Conservation (phyloP, 2,797 vertebrate genomes). For the Cynopterus sphinx region DNA sequence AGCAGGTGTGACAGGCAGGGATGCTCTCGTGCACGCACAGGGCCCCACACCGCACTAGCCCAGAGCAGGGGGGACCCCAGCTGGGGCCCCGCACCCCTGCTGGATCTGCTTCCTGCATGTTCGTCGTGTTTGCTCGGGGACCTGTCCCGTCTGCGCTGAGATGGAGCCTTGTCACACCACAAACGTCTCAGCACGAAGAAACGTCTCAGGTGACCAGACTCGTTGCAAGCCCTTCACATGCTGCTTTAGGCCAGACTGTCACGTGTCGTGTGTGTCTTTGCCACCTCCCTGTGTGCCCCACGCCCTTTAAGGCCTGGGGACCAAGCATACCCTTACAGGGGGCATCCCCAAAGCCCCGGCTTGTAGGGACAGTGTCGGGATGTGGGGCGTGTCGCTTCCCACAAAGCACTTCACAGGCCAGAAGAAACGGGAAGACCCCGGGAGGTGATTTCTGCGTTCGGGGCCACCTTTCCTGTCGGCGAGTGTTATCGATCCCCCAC, state of each 20-base stretch:
- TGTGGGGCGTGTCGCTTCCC: neutral
- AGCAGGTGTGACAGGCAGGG: neutral
- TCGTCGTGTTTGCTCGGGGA: neutral
- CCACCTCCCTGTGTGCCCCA: constrained; percentile 51
- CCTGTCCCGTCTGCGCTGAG: neutral
- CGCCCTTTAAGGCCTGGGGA: constrained; percentile 53
- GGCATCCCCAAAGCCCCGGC: constrained; percentile 5
- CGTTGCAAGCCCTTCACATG: neutral
- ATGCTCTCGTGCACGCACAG: neutral
- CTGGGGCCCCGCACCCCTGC: neutral
- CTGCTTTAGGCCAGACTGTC: neutral
- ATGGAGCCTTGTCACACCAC: constrained; percentile 18
- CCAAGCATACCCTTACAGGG: rapidly evolving
- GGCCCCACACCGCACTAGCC: neutral
- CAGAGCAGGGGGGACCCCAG: neutral
- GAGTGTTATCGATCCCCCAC: constrained; percentile 93
- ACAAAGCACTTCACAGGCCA: constrained; percentile 49
- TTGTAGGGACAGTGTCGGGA: neutral
- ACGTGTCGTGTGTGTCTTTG: constrained; percentile 24
- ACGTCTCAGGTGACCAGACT: constrained; percentile 40
- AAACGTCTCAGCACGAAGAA: constrained; percentile 44
- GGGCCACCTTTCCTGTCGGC: constrained; percentile 85
- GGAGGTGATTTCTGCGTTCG: constrained; percentile 74
- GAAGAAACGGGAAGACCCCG: constrained; percentile 58
- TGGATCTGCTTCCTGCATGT: neutral